phyloP scores from a whole-genome alignment of 1,140 invertebrate species.

The Chelonus insularis region DNA sequence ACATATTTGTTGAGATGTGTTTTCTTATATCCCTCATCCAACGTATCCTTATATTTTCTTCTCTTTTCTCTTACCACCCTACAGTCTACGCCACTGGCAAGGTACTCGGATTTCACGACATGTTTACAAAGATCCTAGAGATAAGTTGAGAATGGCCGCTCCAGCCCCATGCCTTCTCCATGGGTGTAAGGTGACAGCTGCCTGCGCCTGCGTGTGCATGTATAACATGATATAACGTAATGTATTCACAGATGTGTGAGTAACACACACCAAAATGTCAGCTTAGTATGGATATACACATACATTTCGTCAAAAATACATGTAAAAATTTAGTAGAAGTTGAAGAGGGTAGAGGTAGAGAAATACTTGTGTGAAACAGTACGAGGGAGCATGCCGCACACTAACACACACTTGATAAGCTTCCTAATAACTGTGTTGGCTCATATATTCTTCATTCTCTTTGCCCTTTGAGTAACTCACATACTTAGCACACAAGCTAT shows the following conservation, averaged over 20 bases:
- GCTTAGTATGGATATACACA: conserved; percentile 1
- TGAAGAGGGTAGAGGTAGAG: no score
- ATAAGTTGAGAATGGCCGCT: conserved; percentile 61
- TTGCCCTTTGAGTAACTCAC: no score
- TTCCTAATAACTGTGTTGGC: no score
- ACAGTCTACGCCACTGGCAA: conserved; percentile 55
- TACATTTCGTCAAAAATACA: background rate
- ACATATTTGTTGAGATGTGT: background rate
- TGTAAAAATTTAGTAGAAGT: no score
- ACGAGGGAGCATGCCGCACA: no score
- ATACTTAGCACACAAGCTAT: no score
- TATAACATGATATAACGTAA: conserved; percentile 14
- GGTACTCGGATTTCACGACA: conserved; percentile 62
- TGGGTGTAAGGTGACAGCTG: conserved; percentile 62
- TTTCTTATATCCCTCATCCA: background rate
- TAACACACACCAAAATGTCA: no score
- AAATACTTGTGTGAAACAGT: no score
- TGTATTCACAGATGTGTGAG: background rate
- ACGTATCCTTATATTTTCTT: conserved; percentile 1
- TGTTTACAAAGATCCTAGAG: conserved; percentile 63
- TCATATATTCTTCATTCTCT: no score
- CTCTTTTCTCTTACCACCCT: conserved; percentile 31
- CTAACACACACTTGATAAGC: no score
- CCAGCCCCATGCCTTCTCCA: conserved; percentile 51
- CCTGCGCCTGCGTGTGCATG: conserved; percentile 45